Evolutionary conservation across 2,888 invertebrate genomes (phyloP).

Genomic region (Phaedon cochleariae): DNA sequence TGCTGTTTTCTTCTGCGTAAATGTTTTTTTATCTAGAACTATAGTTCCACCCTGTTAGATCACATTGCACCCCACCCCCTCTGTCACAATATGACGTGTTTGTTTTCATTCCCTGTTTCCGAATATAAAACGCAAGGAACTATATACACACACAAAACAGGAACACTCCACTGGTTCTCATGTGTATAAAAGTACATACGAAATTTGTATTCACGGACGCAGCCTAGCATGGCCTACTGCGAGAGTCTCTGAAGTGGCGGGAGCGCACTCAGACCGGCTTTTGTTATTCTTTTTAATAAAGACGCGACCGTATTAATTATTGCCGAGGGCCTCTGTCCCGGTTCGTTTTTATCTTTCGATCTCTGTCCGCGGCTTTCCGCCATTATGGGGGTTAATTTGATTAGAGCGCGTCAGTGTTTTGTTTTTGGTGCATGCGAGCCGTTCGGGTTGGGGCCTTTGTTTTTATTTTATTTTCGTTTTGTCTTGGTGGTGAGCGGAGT

Average conservation of each 20-base stretch:
- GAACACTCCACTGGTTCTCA: slow-evolving; percentile 33
- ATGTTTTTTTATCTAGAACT: too few species aligned
- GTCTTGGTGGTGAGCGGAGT: too few species aligned
- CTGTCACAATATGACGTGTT: slow-evolving; percentile 20
- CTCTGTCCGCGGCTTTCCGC: slow-evolving; percentile 33
- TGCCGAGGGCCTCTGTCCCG: slow-evolving; percentile 19
- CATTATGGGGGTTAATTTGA: slow-evolving; percentile 36
- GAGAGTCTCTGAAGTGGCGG: slow-evolving; percentile 25
- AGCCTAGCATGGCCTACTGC: neutral
- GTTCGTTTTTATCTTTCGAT: slow-evolving; percentile 38
- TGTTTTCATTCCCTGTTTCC: slow-evolving; percentile 35
- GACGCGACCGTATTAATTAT: slow-evolving; percentile 37
- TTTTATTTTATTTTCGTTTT: neutral
- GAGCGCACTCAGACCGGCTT: slow-evolving; percentile 25
- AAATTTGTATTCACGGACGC: neutral
- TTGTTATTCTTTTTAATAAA: slow-evolving; percentile 28
- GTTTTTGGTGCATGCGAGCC: slow-evolving; percentile 7
- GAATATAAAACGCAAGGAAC: slow-evolving; percentile 13
- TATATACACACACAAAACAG: too few species aligned
- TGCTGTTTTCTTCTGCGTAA: too few species aligned
- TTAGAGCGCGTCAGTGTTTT: slow-evolving; percentile 32
- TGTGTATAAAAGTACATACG: too few species aligned
- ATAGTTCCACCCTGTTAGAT: slow-evolving; percentile 10
- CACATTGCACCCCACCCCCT: neutral
- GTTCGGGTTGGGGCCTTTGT: neutral